Conservation (phyloP, 2,888 invertebrate species). For the Bimastos eiseni region DNA sequence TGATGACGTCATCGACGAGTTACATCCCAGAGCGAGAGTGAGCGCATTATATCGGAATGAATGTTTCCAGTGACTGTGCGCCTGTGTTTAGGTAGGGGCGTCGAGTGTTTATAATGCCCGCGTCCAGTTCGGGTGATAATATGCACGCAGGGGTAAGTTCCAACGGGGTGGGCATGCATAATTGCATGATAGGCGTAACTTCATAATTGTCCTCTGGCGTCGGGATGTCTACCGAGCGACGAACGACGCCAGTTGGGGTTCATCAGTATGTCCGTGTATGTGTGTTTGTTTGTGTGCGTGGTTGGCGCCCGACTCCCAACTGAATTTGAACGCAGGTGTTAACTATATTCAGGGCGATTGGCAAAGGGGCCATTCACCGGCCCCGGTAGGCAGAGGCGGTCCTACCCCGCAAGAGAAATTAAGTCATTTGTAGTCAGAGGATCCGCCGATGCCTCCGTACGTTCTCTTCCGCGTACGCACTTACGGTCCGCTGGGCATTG, state of each 20-base stretch:
- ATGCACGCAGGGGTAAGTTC: background rate
- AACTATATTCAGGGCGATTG: background rate
- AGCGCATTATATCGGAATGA: background rate
- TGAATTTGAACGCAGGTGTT: background rate
- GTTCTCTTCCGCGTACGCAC: background rate
- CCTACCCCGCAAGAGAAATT: background rate
- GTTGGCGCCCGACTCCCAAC: background rate
- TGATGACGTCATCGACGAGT: no score
- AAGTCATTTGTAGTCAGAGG: background rate
- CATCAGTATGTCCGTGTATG: background rate
- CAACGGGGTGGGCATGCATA: background rate
- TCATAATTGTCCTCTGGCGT: conserved; percentile 6
- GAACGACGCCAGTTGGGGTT: background rate
- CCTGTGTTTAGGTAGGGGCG: background rate
- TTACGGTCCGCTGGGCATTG: background rate
- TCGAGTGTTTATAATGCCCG: background rate
- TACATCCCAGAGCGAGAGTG: no score
- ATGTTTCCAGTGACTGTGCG: background rate
- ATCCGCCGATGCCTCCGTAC: background rate
- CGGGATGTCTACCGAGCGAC: background rate
- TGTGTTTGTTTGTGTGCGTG: background rate
- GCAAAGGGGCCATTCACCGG: background rate
- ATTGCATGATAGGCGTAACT: background rate
- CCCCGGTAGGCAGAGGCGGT: background rate
- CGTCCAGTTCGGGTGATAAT: background rate